These are phyloP conservation scores for Phyllotis vaccarum DNA, from an alignment of 2,797 vertebrate genomes.

Conservation along the genomic window DNA sequence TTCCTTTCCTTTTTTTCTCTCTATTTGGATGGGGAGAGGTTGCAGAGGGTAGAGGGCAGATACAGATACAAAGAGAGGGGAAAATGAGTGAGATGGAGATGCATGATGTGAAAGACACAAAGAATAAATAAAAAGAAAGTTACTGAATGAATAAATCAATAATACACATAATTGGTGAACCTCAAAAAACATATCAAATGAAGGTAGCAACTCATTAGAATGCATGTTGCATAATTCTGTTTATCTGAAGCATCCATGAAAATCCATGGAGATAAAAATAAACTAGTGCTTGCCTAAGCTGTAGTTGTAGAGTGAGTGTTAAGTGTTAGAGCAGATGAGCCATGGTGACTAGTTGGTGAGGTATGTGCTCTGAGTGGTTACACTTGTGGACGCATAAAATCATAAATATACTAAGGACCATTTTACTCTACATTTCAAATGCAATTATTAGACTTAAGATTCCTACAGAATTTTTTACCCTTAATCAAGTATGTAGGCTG, in stretches of 20 bases:
- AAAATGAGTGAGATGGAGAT: not conserved
- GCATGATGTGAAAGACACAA: not conserved
- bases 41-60: not conserved
- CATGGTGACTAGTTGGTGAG: not conserved
- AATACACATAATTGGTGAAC: not conserved
- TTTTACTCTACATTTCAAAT: not conserved
- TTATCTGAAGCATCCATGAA: not conserved
- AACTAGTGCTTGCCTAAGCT: not conserved
- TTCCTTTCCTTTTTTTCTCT: not conserved
- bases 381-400: not conserved
- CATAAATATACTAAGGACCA: constrained; percentile 12
- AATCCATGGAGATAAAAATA: not conserved
- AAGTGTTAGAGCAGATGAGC: not conserved
- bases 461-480: not conserved
- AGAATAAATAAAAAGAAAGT: not conserved
- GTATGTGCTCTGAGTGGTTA: not conserved
- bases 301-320: not conserved
- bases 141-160: not conserved
- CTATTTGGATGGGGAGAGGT: not conserved
- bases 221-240: not conserved
- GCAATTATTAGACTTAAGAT: not conserved
- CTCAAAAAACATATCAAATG: not conserved
- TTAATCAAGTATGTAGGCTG: not conserved
- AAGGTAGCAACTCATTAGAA: not conserved
- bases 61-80: no score